Evolutionary conservation across 2,888 invertebrate genomes (phyloP), one percentile per base, ranked within the genome.

Genomic region (Nipponacmea schrenckii): DNA sequence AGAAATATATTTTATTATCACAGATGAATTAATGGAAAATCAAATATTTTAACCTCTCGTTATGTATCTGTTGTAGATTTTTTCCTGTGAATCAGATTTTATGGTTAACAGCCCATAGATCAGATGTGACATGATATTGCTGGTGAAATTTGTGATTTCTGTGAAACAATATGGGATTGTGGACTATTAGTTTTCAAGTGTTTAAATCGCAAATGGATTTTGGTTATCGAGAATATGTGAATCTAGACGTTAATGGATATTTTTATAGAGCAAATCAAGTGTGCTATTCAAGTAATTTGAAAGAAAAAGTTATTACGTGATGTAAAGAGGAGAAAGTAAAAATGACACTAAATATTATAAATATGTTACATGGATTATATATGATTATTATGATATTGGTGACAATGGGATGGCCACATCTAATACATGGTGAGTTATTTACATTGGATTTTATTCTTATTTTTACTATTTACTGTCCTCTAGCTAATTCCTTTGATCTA

Each of bases 281-380:
- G 56, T 15, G 24, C 56, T 12, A 56, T 24, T 24, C 14, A 56
- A 20, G 24, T 24, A 24, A 56, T 56, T 56, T 12, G 10, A 56
- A 56, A 56, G 56, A 56, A 56, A 56, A 24, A 56, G 56, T 56
- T 56, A 24, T 56, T 56, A 56, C 56, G 56, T 56, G 56, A 56
- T 56, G 56, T 56, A 20, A 56, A 56, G 12, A 56, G 24, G 12
- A 24, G 56, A 56, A 10, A 24, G 24, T 24, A 20, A 56, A 20
- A 56, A 56, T 56, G 56, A 56, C 56, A 24, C 20, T 56, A 24
- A 56, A 56, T 24, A 20, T 56, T 24, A 56, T 56, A 24, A 56
- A 56, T 24, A 56, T 24, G 56, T 24, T 56, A 24, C 56, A 56
- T 56, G 56, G 56, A 56, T 56, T 56, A 56, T 56, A 56, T 56